Evolutionary conservation across 1,140 invertebrate genomes (phyloP), one percentile per base, ranked within the genome.

Genomic region (Drosophila kepulauana): DNA sequence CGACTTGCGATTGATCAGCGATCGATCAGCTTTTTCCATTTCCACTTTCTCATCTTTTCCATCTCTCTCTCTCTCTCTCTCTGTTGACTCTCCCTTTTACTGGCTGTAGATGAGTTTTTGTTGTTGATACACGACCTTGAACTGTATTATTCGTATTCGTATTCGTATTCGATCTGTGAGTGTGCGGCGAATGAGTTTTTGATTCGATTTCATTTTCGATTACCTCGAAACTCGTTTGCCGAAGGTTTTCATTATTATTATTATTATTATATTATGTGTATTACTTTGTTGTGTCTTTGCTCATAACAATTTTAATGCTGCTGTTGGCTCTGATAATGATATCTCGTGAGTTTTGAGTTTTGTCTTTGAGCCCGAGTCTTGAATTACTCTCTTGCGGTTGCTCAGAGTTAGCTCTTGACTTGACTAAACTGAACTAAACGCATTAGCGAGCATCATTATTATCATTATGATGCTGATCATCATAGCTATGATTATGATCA

Each of bases 321-420:
- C 20, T 25, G 20, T 2, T 35, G 38, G 38, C 8, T 25, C 38
- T 46, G 15, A 69, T 15, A 51, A 38, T 54, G 20, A n/a, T 46
- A 62, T 33, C 46, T 56, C 15, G 25, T 51, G 35, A 25, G 20
- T 25, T 25, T 25, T 25, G 3, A 25, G 20, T 4, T 38, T 61
- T n/a, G 65, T 20, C 65, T 74, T 68, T 74, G 57, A 10, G 13
- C 8, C 38, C 5, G 15, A 28, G n/a, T 67, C 49, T 74, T 62
- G 64, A 49, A 52, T 74, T 74, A 68, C 71, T 54, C 7, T 38
- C n/a, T 38, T 74, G 71, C 48, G 71, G 71, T 74, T 61, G 16
- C 6, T 6, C 20, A 48, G 20, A 48, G 20, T 25, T 25, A 25
- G 20, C 20, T 25, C 46, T 8, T 20, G 3, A 48, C 41, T 5